Percentiles rank a stretch among this genome's conserved stretches.
Conservation (phyloP, 92 coral and sea anemone genomes). For the Paragorgia papillata region DNA sequence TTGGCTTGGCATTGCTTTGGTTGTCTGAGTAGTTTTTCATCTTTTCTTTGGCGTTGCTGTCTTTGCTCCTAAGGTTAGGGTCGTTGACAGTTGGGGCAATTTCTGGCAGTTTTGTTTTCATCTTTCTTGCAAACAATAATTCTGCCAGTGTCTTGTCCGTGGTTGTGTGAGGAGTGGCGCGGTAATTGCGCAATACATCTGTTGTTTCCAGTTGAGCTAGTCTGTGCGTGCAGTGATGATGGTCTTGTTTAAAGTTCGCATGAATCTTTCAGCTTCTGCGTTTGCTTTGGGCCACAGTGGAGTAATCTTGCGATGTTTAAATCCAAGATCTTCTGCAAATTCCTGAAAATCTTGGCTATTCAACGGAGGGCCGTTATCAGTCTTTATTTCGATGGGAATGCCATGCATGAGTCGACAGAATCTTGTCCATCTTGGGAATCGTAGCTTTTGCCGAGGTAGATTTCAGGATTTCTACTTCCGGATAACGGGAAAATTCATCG, state of each 20-base stretch:
- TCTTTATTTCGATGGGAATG: conserved; percentile 36
- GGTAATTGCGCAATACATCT: conserved; percentile 38
- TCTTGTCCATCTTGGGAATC: conserved; percentile 27
- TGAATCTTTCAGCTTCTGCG: conserved; percentile 43
- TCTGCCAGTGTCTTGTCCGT: conserved; percentile 43
- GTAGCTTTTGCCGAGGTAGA: conserved; percentile 29
- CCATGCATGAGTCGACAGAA: conserved; percentile 47
- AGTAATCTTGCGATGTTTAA: conserved; percentile 35
- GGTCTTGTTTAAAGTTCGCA: no score
- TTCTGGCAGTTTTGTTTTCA: conserved; percentile 29
- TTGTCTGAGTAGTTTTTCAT: conserved; percentile 19
- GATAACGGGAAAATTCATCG: conserved; percentile 38
- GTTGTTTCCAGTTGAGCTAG: conserved; percentile 53
- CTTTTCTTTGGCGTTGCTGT: background rate
- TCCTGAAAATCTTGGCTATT: conserved; percentile 22
- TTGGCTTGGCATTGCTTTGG: background rate
- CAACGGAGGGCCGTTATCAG: conserved; percentile 52
- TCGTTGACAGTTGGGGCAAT: background rate
- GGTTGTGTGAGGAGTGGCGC: conserved; percentile 44
- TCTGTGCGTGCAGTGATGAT: background rate
- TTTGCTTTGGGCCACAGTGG: conserved; percentile 47
- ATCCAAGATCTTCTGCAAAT: conserved; percentile 33
- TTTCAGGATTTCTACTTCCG: conserved; percentile 38
- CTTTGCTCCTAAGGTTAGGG: background rate
- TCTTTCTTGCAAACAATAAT: conserved; percentile 3